Base-by-base conservation (phyloP, 2,888 invertebrate genomes). In the Lasius fuliginosus region DNA sequence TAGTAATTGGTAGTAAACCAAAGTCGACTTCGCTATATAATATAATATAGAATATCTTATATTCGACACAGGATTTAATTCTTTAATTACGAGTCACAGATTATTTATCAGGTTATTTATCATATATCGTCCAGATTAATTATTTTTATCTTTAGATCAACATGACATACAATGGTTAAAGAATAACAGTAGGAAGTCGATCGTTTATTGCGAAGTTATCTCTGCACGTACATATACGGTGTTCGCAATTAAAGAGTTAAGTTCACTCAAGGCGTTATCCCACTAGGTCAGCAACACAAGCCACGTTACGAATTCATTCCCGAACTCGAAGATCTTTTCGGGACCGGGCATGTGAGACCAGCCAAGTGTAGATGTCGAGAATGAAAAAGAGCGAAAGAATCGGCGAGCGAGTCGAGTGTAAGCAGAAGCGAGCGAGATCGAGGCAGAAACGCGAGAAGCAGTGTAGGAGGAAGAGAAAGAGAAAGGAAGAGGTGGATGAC, bases 351-450 rank as follows among this genome's bases (percentile, higher is more conserved):
- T 9, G 53, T 12, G 30, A 62, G 49, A 49, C 49, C 83, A 76
- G 23, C 64, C 77, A 62, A 5, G 53, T 40, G 67, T 67, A 46
- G 76, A 76, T 82, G 74, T 82, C 88, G 88, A 82, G 82, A 85
- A 68, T 83, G 73, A 77, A 77, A 82, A 85, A 77, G 85, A 87
- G 87, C 71, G 27, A 71, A 84, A 85, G 85, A 85, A 83, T 84
- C 84, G 74, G 46, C 65, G 56, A 60, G 30, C 77, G 58, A 73
- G 33, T 40, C 53, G 84, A 42, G 83, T 82, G 23, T 56, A 27
- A 46, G 60, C 64, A 53, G 46, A 62, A 62, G 40, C 2, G 33
- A 64, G 69, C n/a, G 15, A 30, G n/a, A 53, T 58, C 9, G 74
- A 53, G 67, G 58, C 56, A 65, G 71, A 69, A 62, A 74, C 58